Evolutionary conservation across 1,140 invertebrate species (phyloP), one percentile per base, ranked within the genome.

Genomic region (Cyphomyrmex costatus): DNA sequence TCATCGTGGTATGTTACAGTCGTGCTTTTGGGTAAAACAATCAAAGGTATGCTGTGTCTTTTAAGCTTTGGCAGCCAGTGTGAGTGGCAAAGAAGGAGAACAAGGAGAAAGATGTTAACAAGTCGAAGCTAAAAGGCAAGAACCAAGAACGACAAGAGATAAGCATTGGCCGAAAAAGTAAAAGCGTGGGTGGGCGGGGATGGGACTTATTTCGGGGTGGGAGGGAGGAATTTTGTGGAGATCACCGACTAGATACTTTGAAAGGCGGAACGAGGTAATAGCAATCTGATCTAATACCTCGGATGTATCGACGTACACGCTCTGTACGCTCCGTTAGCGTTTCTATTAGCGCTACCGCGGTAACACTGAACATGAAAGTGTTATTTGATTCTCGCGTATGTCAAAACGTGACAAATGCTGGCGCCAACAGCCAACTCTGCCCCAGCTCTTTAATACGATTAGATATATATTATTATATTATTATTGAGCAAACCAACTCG

Each of bases 1-100:
- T 95, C 92, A 93, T 93, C 92, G 92, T 94, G 92, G 93, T 92
- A 92, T 92, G 92, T 93, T 92, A 92, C 91, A 92, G 82, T 80
- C 85, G 86, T 77, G 77, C 58, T 88, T 77, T 88, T 70, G 65
- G 79, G 87, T 78, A 66, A 79, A 84, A 61, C n/a, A 46, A 84
- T 78, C 6, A 12, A 27, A 49, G 36, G 30, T 76, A 60, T 14
- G 53, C 53, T 24, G 36, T 27, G 86, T 61, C 30, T 53, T 83
- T 90, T 78, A 66, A 73, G 56, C 30, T 30, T 53, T 21, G 14
- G 53, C 24, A 27, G n/a, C 19, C 14, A 14, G 0, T 24, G 30
- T 53, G 42, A 21, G 53, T 79, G 74, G 51, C 66, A 14, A 66
- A 49, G 80, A 74, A 82, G 85, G 86, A 88, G 49, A 82, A 88